Percentiles rank a stretch among this genome's conserved stretches.
These are phyloP conservation scores for Pristionchus mayeri DNA, from an alignment of 2,888 invertebrate species.

Conservation along the genomic window DNA sequence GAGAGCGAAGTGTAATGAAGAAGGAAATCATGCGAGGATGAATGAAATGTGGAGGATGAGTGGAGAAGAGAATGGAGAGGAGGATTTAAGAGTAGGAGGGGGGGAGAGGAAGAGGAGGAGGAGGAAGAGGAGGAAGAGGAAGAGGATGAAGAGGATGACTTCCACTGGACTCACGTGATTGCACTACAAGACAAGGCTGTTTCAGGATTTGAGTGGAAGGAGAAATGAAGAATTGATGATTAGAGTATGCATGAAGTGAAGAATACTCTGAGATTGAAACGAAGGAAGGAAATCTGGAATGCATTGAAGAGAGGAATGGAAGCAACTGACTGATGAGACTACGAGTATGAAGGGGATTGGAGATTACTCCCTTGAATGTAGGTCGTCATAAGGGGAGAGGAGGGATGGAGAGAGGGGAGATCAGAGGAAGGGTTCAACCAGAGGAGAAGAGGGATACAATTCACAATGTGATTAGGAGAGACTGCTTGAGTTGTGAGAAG, in stretches of 20 bases:
- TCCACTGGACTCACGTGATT: constrained; percentile 28
- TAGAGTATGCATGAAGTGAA: constrained; percentile 38
- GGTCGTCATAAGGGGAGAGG: neutral
- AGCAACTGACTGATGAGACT: neutral
- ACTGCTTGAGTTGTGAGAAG: neutral
- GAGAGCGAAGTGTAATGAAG: too few relatives aligned
- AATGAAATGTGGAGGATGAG: neutral
- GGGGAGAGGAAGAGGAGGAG: too few relatives aligned
- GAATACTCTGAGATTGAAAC: constrained; percentile 43
- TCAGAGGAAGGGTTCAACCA: neutral
- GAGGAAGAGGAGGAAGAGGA: neutral
- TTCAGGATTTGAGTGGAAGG: too few relatives aligned
- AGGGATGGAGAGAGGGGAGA: neutral
- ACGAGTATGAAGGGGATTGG: neutral
- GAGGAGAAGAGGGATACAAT: neutral
- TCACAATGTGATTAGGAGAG: neutral
- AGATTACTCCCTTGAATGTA: constrained; percentile 2
- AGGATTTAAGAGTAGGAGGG: too few relatives aligned
- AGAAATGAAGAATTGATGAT: constrained; percentile 20
- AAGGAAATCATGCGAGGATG: too few relatives aligned
- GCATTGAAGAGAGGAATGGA: constrained; percentile 33
- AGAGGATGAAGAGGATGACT: constrained; percentile 47
- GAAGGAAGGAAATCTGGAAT: constrained; percentile 45
- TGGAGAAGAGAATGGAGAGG: too few relatives aligned
- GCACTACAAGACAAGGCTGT: too few relatives aligned